These are phyloP conservation scores for Zaprionus lineosus DNA, from an alignment of 2,888 invertebrate species.

Conservation along the genomic window DNA sequence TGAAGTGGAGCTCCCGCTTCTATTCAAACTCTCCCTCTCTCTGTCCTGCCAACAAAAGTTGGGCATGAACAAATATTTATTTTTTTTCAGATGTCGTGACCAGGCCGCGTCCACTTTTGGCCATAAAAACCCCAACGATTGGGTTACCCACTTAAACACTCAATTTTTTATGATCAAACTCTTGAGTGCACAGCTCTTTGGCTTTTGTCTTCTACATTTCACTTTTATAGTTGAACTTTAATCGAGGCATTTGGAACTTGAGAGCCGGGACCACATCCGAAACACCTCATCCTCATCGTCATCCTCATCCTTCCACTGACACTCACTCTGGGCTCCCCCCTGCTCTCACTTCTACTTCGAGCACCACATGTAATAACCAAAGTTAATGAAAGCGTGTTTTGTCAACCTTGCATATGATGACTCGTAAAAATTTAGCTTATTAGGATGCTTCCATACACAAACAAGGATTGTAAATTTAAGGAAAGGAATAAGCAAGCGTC, in stretches of 20 bases:
- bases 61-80: conserved; percentile 35
- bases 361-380: neutral
- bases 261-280: conserved; percentile 6
- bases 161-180: conserved; percentile 64
- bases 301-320: neutral
- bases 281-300: no score
- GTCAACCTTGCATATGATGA: conserved; percentile 32
- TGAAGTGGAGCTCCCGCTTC: no score
- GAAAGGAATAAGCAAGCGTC: no score
- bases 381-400: conserved; percentile 5
- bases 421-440: conserved; percentile 59
- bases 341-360: no score
- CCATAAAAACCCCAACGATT: conserved; percentile 49
- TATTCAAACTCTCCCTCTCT: neutral
- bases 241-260: conserved; percentile 33
- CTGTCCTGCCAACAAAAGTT: conserved; percentile 5
- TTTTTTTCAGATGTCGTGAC: conserved; percentile 46
- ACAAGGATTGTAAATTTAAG: neutral
- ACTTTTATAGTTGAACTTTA: conserved; percentile 54
- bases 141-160: conserved; percentile 59
- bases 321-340: neutral
- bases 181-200: conserved; percentile 60
- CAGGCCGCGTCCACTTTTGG: conserved; percentile 48
- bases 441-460: conserved; percentile 42
- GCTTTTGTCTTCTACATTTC: conserved; percentile 59